A percentile compares a stretch with the other conserved stretches of the same genome.
These are phyloP conservation scores for Porites australiensis DNA, from an alignment of 64 coral and sea anemone species.

Conservation along the genomic window DNA sequence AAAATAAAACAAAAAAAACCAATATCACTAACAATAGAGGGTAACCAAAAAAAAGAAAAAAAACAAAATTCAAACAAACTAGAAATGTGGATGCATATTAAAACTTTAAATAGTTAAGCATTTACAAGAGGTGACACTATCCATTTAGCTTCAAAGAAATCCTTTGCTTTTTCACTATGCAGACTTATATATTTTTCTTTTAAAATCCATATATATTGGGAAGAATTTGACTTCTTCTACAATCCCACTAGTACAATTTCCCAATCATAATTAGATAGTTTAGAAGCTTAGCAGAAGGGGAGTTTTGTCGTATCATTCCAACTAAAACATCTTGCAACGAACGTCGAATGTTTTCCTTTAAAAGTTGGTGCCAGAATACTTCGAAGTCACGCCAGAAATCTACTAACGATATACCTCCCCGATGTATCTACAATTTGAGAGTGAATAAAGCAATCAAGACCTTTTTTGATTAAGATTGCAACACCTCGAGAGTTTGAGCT, in stretches of 20 bases:
- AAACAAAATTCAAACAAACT: too few species aligned
- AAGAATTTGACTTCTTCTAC: neutral
- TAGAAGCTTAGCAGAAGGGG: too few species aligned
- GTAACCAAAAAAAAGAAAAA: too few species aligned
- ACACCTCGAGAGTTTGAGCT: neutral
- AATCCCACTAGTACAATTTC: slow-evolving; percentile 3
- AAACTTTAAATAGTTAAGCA: too few species aligned
- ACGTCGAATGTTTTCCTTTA: neutral
- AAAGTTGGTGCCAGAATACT: neutral
- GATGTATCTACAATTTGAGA: neutral
- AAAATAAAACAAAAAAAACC: too few species aligned
- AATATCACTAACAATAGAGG: too few species aligned
- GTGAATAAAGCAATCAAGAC: neutral
- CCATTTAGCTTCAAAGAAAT: too few species aligned
- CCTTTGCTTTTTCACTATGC: too few species aligned
- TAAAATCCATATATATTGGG: slow-evolving; percentile 2
- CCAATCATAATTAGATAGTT: too few species aligned
- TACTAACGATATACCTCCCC: neutral
- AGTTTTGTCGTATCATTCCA: too few species aligned
- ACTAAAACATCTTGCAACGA: neutral
- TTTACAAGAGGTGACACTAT: neutral
- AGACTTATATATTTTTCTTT: neutral
- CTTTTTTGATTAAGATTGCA: too few species aligned
- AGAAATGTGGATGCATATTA: too few species aligned
- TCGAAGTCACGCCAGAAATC: neutral